Percentiles rank a stretch among this genome's conserved stretches.
phyloP scores from a whole-genome alignment of 2,797 vertebrate genomes.

The Manis javanica region DNA sequence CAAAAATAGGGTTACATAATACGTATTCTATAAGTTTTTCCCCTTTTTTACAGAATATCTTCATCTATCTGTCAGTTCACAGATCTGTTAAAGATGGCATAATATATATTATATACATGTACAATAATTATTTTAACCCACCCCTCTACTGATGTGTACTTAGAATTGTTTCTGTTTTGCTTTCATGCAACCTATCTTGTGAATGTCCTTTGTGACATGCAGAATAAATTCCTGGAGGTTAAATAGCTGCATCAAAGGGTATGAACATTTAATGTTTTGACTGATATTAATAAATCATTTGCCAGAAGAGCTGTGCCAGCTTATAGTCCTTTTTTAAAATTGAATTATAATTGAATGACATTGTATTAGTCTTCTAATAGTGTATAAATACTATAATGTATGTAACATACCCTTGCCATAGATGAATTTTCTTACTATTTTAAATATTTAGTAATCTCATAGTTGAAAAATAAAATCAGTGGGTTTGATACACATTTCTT shows the following conservation, averaged over 20 bases:
- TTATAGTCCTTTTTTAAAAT: background rate
- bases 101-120: background rate
- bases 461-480: background rate
- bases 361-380: background rate
- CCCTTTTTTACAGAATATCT: background rate
- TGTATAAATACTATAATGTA: background rate
- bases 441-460: background rate
- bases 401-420: background rate
- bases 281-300: background rate
- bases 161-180: background rate
- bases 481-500: background rate
- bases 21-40: background rate
- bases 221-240: conserved; percentile 6
- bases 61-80: background rate
- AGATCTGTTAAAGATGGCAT: background rate
- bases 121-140: background rate
- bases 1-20: background rate
- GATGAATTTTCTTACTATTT: background rate
- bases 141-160: background rate
- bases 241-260: background rate
- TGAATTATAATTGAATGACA: background rate
- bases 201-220: background rate
- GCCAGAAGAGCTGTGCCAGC: background rate
- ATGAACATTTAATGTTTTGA: background rate
- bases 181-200: background rate